Conservation (phyloP, 2,113 vertebrate species). For the Thermophis baileyi region DNA sequence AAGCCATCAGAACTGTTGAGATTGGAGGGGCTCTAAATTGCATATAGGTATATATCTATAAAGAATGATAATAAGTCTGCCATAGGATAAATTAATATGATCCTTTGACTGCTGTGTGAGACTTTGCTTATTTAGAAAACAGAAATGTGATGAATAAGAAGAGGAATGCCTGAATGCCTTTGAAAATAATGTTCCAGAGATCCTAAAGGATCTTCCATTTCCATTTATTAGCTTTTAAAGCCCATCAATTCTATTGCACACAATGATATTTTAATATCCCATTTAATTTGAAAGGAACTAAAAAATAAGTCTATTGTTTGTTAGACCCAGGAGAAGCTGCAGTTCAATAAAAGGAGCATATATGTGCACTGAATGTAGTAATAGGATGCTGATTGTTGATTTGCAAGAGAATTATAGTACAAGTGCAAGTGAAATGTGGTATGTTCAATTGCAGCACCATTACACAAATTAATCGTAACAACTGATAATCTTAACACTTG, state of each 20-base stretch:
- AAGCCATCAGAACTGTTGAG: neutral
- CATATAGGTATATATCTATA: neutral
- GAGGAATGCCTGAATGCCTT: neutral
- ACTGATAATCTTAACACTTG: neutral
- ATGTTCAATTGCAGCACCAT: neutral
- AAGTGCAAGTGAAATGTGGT: neutral
- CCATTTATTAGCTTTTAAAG: neutral
- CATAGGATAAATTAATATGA: neutral
- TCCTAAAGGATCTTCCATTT: neutral
- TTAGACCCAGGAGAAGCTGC: neutral
- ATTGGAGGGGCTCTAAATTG: neutral
- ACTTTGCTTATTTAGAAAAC: neutral
- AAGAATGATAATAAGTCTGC: neutral
- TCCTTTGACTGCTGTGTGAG: neutral
- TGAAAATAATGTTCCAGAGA: neutral
- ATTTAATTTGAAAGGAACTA: constrained; percentile 15
- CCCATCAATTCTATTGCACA: neutral
- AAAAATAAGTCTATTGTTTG: neutral
- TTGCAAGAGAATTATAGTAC: neutral
- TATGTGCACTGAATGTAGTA: neutral
- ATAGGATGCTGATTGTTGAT: neutral
- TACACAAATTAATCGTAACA: neutral
- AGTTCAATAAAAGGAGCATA: neutral
- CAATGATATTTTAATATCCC: constrained; percentile 1
- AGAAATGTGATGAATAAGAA: neutral